These are phyloP conservation scores for Ceryle rudis DNA, from an alignment of 2,797 vertebrate species.

Conservation along the genomic window DNA sequence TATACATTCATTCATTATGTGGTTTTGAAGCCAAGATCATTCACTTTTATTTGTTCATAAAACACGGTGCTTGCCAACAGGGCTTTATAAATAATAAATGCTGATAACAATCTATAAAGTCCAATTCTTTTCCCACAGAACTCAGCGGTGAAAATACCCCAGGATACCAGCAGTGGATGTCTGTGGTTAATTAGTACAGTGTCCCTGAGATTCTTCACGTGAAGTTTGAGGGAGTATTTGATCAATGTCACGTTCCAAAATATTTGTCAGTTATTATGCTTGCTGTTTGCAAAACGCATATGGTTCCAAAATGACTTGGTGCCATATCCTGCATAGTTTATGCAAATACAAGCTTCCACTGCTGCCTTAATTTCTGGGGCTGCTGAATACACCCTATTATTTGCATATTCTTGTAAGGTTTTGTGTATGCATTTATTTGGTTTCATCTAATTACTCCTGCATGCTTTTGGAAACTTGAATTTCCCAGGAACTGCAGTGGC, in stretches of 20 bases:
- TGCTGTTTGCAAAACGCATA: neutral
- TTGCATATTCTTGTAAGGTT: slow-evolving; percentile 57
- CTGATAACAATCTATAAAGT: slow-evolving; percentile 65
- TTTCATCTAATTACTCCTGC: slow-evolving; percentile 46
- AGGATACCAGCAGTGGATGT: neutral
- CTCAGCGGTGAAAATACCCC: neutral
- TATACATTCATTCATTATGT: slow-evolving; percentile 38
- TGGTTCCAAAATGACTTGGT: neutral
- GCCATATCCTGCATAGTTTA: slow-evolving; percentile 42
- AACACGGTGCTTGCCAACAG: slow-evolving; percentile 48
- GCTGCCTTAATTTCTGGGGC: slow-evolving; percentile 35
- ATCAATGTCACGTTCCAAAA: neutral
- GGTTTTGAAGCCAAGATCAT: slow-evolving; percentile 29
- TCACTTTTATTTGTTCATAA: slow-evolving; percentile 57
- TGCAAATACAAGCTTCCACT: neutral
- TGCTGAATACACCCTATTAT: slow-evolving; percentile 42
- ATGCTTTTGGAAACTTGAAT: slow-evolving; percentile 51
- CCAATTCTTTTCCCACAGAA: slow-evolving; percentile 33
- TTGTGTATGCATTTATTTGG: slow-evolving; percentile 48
- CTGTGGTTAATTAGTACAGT: neutral
- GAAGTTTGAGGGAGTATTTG: slow-evolving; percentile 18
- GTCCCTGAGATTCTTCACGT: neutral
- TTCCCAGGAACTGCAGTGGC: slow-evolving; percentile 25
- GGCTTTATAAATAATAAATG: slow-evolving; percentile 63
- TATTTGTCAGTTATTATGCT: neutral